Percentiles rank a stretch among this genome's conserved stretches.
phyloP scores from a whole-genome alignment of 2,888 invertebrate genomes.

The Aphrophora alni region DNA sequence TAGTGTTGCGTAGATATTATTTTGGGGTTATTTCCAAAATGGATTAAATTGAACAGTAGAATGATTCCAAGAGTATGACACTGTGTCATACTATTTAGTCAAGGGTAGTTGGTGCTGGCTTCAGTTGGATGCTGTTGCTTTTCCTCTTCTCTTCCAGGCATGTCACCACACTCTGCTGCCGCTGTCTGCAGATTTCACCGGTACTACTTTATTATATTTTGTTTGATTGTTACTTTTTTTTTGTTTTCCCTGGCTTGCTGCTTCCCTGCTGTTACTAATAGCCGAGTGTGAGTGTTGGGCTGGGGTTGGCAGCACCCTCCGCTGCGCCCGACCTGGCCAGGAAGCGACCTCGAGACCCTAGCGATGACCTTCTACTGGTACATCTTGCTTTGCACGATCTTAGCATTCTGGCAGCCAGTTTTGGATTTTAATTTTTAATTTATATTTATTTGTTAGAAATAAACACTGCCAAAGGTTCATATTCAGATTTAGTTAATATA shows the following conservation, averaged over 20 bases:
- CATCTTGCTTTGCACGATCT: constrained; percentile 71
- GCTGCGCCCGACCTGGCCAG: constrained; percentile 59
- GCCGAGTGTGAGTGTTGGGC: constrained; percentile 40
- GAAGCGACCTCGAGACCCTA: constrained; percentile 90
- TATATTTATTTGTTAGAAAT: not conserved
- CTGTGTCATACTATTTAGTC: not conserved
- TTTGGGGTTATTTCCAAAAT: not conserved
- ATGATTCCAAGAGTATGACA: not conserved
- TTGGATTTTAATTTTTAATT: not conserved
- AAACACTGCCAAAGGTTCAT: not conserved
- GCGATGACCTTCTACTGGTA: constrained; percentile 95
- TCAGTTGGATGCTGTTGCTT: constrained; percentile 12
- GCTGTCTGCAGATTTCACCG: constrained; percentile 34
- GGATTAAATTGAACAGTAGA: not conserved
- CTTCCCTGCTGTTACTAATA: constrained; percentile 47
- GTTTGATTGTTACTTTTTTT: constrained; percentile 50
- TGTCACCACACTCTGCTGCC: constrained; percentile 32
- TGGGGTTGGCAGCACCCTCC: constrained; percentile 41
- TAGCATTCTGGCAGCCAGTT: constrained; percentile 54
- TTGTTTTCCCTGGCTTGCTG: constrained; percentile 50
- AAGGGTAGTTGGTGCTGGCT: not conserved
- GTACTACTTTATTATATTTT: constrained; percentile 45
- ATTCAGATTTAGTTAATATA: not conserved
- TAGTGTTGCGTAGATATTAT: constrained; percentile 9
- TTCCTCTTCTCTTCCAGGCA: constrained; percentile 39